These are phyloP conservation scores for Phodopus roborovskii DNA, from an alignment of 2,113 vertebrate genomes.

Conservation along the genomic window DNA sequence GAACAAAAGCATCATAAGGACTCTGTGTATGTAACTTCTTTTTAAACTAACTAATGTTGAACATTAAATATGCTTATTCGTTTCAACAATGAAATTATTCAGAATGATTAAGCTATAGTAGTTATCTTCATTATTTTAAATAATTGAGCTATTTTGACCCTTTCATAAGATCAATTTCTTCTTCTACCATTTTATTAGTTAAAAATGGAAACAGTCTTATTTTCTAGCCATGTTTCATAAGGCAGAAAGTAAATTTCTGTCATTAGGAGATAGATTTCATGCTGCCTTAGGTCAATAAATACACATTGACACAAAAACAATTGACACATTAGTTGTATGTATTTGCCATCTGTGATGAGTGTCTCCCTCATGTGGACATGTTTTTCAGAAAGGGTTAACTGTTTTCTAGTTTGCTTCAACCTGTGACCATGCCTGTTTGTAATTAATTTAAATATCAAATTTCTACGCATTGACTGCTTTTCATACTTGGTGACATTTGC, in stretches of 20 bases:
- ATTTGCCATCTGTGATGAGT: no score
- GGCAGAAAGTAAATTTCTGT: background rate
- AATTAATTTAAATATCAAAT: slow-evolving; percentile 35
- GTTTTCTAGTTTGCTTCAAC: background rate
- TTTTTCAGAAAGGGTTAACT: background rate
- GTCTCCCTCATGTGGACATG: background rate
- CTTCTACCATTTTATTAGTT: background rate
- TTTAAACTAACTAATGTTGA: background rate
- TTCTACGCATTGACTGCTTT: background rate
- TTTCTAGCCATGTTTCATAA: background rate
- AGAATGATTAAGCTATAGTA: background rate
- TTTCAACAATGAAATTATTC: background rate
- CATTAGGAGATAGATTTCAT: background rate
- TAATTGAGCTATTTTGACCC: background rate
- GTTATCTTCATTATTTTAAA: background rate
- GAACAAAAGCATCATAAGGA: background rate
- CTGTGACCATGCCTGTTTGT: background rate
- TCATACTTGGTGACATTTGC: background rate
- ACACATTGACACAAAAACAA: no score
- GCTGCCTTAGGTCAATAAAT: background rate
- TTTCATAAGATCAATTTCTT: background rate
- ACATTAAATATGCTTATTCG: background rate
- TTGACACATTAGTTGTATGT: background rate
- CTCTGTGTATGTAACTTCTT: background rate
- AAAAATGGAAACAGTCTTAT: background rate